Percentiles rank a stretch among this genome's conserved stretches.
Evolutionary conservation across 2,888 invertebrate genomes (phyloP).

Genomic region (Conomelus anceps): DNA sequence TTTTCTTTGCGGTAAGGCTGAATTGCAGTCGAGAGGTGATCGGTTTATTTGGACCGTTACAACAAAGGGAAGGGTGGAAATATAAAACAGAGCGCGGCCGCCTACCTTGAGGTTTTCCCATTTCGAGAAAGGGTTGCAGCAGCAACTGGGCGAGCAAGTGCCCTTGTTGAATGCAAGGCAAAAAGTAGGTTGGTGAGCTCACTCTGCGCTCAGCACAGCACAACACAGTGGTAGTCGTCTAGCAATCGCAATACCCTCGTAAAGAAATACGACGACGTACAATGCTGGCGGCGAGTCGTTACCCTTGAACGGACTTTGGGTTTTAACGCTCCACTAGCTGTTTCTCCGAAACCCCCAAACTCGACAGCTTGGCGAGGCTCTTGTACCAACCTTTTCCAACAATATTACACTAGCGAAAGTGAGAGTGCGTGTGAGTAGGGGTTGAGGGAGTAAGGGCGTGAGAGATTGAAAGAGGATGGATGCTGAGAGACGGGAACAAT

Average conservation of each 20-base stretch:
- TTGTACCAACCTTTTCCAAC: background rate
- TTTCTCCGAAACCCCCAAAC: background rate
- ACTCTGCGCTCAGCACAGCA: too few relatives aligned
- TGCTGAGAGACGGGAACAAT: background rate
- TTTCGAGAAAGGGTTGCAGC: background rate
- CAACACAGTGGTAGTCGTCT: background rate
- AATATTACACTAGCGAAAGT: background rate
- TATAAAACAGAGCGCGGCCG: background rate
- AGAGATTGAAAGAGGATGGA: background rate
- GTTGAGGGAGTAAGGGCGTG: background rate
- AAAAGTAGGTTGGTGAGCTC: background rate
- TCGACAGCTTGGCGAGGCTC: background rate
- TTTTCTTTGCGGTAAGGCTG: background rate
- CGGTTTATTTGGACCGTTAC: background rate
- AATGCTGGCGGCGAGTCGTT: background rate
- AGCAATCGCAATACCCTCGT: background rate
- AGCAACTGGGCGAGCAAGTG: background rate
- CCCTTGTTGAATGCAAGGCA: background rate
- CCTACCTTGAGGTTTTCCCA: background rate
- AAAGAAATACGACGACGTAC: background rate
- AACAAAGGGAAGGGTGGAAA: background rate
- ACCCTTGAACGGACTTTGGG: background rate
- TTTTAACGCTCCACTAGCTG: background rate
- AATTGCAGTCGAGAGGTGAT: background rate
- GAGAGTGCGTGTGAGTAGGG: too few relatives aligned